A percentile compares a stretch with the other conserved stretches of the same genome.
phyloP scores from a whole-genome alignment of 2,113 vertebrate species.

The Protobothrops mucrosquamatus region DNA sequence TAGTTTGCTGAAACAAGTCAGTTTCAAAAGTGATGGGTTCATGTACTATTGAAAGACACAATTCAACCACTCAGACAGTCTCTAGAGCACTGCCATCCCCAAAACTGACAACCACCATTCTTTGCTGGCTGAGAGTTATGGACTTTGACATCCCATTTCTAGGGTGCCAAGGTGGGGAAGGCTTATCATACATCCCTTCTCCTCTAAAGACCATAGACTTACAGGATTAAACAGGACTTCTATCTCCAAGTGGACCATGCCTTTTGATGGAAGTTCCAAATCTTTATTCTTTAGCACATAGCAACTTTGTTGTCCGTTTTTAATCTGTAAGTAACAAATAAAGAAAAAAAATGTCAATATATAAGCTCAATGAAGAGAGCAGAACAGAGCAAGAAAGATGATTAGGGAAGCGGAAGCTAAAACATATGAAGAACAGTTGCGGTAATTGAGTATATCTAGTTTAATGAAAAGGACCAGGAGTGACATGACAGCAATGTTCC shows the following conservation, averaged over 20 bases:
- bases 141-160: no score
- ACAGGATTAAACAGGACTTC: slow-evolving; percentile 92
- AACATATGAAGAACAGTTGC: not conserved
- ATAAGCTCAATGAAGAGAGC: not conserved
- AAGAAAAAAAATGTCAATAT: not conserved
- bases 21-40: not conserved
- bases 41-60: not conserved
- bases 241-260: slow-evolving; percentile 86
- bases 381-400: not conserved
- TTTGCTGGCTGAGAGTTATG: no score
- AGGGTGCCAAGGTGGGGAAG: not conserved
- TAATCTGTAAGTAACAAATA: slow-evolving; percentile 75
- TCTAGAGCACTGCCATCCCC: no score
- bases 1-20: not conserved
- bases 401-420: not conserved
- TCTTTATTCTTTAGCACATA: slow-evolving; percentile 88
- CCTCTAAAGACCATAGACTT: slow-evolving; percentile 53
- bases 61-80: no score
- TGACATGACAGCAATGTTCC: not conserved
- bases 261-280: slow-evolving; percentile 81
- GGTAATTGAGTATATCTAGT: not conserved
- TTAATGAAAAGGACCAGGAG: not conserved
- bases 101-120: no score
- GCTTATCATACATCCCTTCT: not conserved
- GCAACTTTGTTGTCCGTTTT: slow-evolving; percentile 81